Evolutionary conservation across 2,888 invertebrate species (phyloP).

Genomic region (Microctonus aethiopoides): DNA sequence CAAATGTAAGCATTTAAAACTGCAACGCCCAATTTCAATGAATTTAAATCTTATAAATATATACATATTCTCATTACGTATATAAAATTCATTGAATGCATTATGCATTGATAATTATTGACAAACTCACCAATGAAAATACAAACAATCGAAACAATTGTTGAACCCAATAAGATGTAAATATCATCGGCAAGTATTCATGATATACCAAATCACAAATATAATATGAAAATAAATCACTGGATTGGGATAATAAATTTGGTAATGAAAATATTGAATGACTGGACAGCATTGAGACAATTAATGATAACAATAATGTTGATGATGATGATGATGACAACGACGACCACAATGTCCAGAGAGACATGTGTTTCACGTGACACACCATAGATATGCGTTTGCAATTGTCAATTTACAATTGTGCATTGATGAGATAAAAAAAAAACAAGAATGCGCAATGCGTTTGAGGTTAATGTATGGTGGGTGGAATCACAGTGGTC

Average conservation of each 20-base stretch:
- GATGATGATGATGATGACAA: background rate
- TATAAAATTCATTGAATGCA: background rate
- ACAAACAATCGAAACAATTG: background rate
- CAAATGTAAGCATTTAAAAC: background rate
- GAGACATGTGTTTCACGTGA: slow-evolving; percentile 21
- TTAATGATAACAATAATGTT: background rate
- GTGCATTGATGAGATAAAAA: background rate
- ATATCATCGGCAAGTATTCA: background rate
- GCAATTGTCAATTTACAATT: slow-evolving; percentile 9
- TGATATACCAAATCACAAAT: background rate
- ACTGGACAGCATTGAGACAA: background rate
- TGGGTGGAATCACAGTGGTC: slow-evolving; percentile 20
- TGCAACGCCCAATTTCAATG: slow-evolving; percentile 1
- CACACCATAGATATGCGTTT: slow-evolving; percentile 23
- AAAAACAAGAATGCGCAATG: background rate
- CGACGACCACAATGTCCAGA: slow-evolving; percentile 31
- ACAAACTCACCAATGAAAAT: background rate
- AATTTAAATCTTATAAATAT: background rate
- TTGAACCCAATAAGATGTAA: background rate
- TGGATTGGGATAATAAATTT: background rate
- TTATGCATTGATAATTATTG: background rate
- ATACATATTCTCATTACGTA: too few species aligned
- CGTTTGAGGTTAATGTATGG: slow-evolving; percentile 25
- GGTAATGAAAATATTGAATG: background rate
- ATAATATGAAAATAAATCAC: background rate